Evolutionary conservation across 2,888 invertebrate species (phyloP), one percentile per base, ranked within the genome.

Genomic region (Lasioglossum figueresi): DNA sequence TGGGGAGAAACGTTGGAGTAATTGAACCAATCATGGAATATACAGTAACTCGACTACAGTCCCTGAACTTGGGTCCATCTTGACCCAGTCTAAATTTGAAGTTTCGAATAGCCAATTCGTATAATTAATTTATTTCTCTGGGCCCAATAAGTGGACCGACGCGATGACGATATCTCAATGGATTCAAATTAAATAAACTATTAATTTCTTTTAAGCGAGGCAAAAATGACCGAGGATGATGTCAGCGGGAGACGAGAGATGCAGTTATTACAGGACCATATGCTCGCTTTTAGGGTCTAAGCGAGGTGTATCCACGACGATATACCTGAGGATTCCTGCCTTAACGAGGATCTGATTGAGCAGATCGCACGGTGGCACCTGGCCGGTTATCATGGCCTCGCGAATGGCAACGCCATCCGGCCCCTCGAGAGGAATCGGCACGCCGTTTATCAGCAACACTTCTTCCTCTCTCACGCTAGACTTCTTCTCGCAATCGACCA

Each of bases 381-480:
- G 96, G 23, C 97, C 97, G 75, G 96, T 96, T 88, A 97, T 95
- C 89, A 97, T 95, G 4, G 97, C 97, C 80, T 96, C 96, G 91
- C 97, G 96, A 73, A 97, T 97, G 31, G 97, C 97, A 76, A 96
- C 95, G 16, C 97, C 97, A 92, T 97, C 97, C 84, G 96, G 96
- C 23, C 97, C 97, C 91, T 97, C 97, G 79, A 97, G 94, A 71
- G 96, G 96, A 37, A 97, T 96, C 10, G 96, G 97, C 76, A 96
- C 96, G 14, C 97, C 97, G 94, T 97, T 97, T 91, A 97, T 97
- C 91, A 97, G 95, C 70, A 97, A 95, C 80, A 97, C 96, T 94
- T 97, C 97, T 93, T 97, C 97, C 93, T 97, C 97, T 83, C 96
- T 96, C 80, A 97, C 96, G 80, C 96, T 96, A n/a, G 97, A 97